These are phyloP conservation scores for Eupeodes corollae DNA, from an alignment of 1,140 invertebrate genomes.

Conservation along the genomic window DNA sequence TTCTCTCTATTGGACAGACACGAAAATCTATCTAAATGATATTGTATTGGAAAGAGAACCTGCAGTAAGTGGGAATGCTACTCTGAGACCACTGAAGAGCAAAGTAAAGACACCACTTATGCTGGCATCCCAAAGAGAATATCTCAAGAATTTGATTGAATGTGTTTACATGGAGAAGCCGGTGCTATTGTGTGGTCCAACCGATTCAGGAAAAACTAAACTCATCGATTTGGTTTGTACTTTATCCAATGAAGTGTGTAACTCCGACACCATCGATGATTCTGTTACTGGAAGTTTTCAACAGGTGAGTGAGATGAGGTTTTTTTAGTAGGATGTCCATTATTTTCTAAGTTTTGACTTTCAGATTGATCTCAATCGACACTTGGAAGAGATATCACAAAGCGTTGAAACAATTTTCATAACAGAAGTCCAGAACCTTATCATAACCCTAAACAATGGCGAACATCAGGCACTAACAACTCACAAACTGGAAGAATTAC, in stretches of 20 bases:
- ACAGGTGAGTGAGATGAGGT: slow-evolving; percentile 17
- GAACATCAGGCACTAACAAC: no score
- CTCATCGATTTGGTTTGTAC: slow-evolving; percentile 27
- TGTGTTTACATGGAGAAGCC: slow-evolving; percentile 33
- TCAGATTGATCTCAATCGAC: slow-evolving; percentile 58
- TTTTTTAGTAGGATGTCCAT: background rate
- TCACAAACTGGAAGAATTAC: slow-evolving; percentile 6
- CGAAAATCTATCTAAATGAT: slow-evolving; percentile 30
- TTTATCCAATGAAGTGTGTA: slow-evolving; percentile 25
- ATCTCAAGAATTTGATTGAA: slow-evolving; percentile 30
- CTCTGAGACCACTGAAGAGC: slow-evolving; percentile 1
- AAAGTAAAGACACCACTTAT: slow-evolving; percentile 21
- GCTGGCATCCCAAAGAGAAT: slow-evolving; percentile 21
- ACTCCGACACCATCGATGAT: slow-evolving; percentile 34
- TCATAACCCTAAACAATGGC: slow-evolving; percentile 3
- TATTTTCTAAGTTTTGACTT: slow-evolving; percentile 9
- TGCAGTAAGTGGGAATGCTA: background rate
- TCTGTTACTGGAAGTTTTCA: slow-evolving; percentile 36
- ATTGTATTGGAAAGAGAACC: slow-evolving; percentile 18
- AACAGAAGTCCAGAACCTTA: slow-evolving; percentile 27
- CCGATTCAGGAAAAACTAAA: slow-evolving; percentile 35
- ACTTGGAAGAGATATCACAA: slow-evolving; percentile 49
- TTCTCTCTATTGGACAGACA: slow-evolving; percentile 29
- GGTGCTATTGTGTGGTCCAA: slow-evolving; percentile 26
- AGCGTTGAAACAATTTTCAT: slow-evolving; percentile 37